A percentile compares a stretch with the other conserved stretches of the same genome.
phyloP scores from a whole-genome alignment of 2,113 vertebrate genomes.

The Microcebus lehilahytsara region DNA sequence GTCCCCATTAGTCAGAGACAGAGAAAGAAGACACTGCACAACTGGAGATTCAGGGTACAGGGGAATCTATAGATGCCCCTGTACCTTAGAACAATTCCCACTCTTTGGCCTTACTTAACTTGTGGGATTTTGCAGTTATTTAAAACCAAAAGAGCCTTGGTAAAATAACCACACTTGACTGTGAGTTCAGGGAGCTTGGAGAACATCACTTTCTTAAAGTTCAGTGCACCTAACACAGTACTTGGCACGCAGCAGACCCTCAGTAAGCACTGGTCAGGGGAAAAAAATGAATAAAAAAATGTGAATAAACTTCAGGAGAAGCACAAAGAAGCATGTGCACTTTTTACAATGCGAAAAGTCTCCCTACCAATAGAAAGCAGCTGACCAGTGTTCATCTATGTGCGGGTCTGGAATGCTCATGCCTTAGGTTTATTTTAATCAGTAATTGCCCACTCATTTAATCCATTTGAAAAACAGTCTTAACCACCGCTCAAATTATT shows the following conservation, averaged over 20 bases:
- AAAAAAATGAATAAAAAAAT: not conserved
- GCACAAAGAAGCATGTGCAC: not conserved
- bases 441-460: constrained; percentile 60
- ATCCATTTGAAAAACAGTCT: constrained; percentile 60
- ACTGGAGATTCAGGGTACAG: not conserved
- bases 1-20: not conserved
- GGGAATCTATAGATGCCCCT: not conserved
- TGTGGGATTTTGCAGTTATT: not conserved
- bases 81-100: not conserved
- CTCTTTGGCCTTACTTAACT: not conserved
- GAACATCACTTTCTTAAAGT: not conserved
- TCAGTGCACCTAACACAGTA: not conserved
- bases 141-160: not conserved
- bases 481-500: constrained; percentile 54
- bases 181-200: not conserved
- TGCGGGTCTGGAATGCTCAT: not conserved
- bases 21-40: fast-evolving
- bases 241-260: not conserved
- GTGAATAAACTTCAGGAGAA: not conserved
- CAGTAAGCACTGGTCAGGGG: not conserved
- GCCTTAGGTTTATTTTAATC: constrained; percentile 55
- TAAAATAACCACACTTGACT: not conserved
- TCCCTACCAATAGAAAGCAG: not conserved
- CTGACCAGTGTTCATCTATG: not conserved
- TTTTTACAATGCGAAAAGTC: not conserved